Evolutionary conservation across 2,888 invertebrate species (phyloP).

Genomic region (Agrochola macilenta): DNA sequence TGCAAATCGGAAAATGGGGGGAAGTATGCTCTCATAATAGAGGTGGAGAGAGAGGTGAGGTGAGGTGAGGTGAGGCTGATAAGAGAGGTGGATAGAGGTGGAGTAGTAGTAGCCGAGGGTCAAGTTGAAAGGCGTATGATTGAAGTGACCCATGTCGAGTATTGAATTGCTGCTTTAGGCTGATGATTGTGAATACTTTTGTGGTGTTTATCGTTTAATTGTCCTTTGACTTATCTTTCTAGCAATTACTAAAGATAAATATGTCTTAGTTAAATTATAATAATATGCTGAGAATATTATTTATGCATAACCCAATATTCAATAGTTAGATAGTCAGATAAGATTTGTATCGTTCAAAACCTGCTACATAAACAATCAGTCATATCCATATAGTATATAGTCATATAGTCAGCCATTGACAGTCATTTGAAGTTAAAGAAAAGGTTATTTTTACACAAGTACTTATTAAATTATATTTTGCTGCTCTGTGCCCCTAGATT

Average conservation of each 20-base stretch:
- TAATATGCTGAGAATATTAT: background rate
- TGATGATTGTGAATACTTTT: background rate
- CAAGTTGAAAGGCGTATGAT: fast-evolving
- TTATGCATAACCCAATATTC: background rate
- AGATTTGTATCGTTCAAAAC: too few species aligned
- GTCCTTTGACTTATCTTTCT: background rate
- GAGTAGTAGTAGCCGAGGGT: background rate
- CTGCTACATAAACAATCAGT: too few species aligned
- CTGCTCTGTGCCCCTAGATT: too few species aligned
- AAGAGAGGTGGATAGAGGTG: too few species aligned
- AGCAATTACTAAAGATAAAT: background rate
- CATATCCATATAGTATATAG: too few species aligned
- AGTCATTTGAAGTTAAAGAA: background rate
- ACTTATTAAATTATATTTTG: too few species aligned
- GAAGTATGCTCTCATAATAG: too few species aligned
- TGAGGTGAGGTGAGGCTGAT: too few species aligned
- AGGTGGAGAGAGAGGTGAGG: too few species aligned
- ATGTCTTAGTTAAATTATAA: background rate
- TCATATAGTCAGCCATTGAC: too few species aligned
- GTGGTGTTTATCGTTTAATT: background rate
- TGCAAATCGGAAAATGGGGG: background rate
- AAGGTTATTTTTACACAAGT: too few species aligned
- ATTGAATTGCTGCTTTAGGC: background rate
- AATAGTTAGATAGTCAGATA: background rate
- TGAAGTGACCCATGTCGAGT: background rate